These are phyloP conservation scores for Ceratitis capitata DNA, from an alignment of 1,140 invertebrate species.

Conservation along the genomic window DNA sequence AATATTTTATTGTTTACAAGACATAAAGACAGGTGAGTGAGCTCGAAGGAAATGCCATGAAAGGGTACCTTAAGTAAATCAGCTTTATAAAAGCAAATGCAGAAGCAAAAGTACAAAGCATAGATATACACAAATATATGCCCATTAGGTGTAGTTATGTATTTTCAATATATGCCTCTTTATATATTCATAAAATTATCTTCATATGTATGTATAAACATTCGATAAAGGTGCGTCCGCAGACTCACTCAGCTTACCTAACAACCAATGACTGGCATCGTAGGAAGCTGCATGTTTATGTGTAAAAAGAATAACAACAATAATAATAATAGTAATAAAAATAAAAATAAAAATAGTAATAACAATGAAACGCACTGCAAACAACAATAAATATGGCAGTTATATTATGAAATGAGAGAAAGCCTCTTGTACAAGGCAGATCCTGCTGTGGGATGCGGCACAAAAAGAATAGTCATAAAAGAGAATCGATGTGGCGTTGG, in stretches of 20 bases:
- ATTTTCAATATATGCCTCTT: not conserved
- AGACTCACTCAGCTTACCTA: not conserved
- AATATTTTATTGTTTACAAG: slow-evolving; percentile 1
- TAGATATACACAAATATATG: not conserved
- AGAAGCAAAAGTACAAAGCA: not conserved
- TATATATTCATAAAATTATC: not conserved
- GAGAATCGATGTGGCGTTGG: not conserved
- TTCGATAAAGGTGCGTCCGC: not conserved
- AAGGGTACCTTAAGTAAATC: not conserved
- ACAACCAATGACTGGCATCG: not conserved
- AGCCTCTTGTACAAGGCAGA: not conserved
- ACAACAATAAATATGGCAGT: not conserved
- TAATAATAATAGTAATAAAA: not conserved
- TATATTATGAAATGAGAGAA: not conserved
- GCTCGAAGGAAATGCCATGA: not conserved
- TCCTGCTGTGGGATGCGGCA: not conserved
- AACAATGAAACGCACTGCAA: not conserved
- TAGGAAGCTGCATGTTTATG: not conserved
- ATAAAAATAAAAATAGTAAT: not conserved
- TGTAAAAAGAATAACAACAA: not conserved
- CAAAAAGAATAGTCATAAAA: not conserved
- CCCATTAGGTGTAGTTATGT: not conserved
- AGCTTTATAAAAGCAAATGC: not conserved
- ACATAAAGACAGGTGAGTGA: not conserved
- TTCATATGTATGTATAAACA: not conserved